Evolutionary conservation across 2,113 vertebrate species (phyloP), one percentile per base, ranked within the genome.

Genomic region (Mustela lutreola): DNA sequence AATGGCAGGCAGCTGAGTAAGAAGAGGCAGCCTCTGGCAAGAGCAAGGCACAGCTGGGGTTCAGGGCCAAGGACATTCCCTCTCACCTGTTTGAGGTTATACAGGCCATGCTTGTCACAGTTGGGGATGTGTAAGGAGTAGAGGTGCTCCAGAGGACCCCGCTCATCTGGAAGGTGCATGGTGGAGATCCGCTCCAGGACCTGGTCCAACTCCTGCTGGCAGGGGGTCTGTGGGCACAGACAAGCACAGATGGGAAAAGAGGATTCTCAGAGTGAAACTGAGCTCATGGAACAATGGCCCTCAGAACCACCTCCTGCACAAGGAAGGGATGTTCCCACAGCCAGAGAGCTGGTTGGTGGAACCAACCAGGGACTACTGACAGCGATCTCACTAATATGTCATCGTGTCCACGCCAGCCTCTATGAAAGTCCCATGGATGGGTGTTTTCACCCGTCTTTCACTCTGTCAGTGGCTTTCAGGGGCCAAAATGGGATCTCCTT

Each of bases 111-210:
- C 97, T 99, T 99, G 99, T 99, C 99, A n/a, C 99, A 99, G 99
- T 99, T 99, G 94, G 99, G 99, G 98, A 99, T 99, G 65, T 99
- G 99, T 97, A 99, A 98, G 79, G 98, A 99, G 42, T 99, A 99
- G 75, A 99, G 99, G 93, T 99, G 99, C 97, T 99, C 99, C 98
- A 99, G 98, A 0, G 99, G 99, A 5, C 99, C 99, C 86, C 99
- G 98, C 91, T 99, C 99, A 94, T 99, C 99, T 0, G 99, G 99
- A 58, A 99, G 98, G 89, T 99, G 99, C 99, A 99, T 99, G 97
- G 98, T 99, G 9, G 99, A 99, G 97, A 99, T 99, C 91, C 99
- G 99, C 97, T 99, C 99, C 95, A 99, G 98, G 96, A 99, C 99
- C 96, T 98, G 98, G 98, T 99, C 99, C 98, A 99, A 78, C 97